A percentile compares a stretch with the other conserved stretches of the same genome.
These are phyloP conservation scores for Drosophila picticornis DNA, from an alignment of 2,888 invertebrate species.

Conservation along the genomic window DNA sequence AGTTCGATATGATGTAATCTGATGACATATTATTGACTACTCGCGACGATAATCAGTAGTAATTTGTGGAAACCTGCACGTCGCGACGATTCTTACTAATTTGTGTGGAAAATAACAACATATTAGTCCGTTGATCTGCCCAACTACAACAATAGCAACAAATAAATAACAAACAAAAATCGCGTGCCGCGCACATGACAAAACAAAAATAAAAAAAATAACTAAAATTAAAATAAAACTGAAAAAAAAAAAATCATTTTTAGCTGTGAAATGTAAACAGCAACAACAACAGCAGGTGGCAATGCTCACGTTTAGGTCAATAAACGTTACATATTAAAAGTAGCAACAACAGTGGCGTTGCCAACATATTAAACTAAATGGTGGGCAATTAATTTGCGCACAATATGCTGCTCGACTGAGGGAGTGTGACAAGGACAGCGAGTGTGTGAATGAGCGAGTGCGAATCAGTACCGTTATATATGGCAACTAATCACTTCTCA, in stretches of 20 bases:
- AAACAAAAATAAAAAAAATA: conserved; percentile 30
- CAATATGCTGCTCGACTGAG: conserved; percentile 15
- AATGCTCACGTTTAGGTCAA: conserved; percentile 62
- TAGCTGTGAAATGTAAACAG: conserved; percentile 29
- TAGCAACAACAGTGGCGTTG: conserved; percentile 29
- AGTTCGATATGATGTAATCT: conserved; percentile 27
- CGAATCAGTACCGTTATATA: conserved; percentile 35
- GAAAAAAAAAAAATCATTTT: conserved; percentile 22
- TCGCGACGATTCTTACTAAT: conserved; percentile 22
- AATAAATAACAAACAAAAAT: conserved; percentile 30
- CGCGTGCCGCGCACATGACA: conserved; percentile 65
- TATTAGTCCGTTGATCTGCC: conserved; percentile 25
- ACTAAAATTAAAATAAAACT: conserved; percentile 14
- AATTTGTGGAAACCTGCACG: conserved; percentile 37
- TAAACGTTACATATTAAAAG: conserved; percentile 64
- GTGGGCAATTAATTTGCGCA: conserved; percentile 39
- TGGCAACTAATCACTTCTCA: conserved; percentile 12
- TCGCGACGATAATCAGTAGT: conserved; percentile 26
- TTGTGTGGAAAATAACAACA: conserved; percentile 25
- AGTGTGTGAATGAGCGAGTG: neutral
- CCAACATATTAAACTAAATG: conserved; percentile 37
- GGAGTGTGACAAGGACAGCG: conserved; percentile 13
- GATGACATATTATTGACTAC: conserved; percentile 29
- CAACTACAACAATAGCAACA: conserved; percentile 18
- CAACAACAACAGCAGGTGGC: conserved; percentile 3